Conservation (phyloP, 92 coral and sea anemone genomes). For the Diadumene lineata region DNA sequence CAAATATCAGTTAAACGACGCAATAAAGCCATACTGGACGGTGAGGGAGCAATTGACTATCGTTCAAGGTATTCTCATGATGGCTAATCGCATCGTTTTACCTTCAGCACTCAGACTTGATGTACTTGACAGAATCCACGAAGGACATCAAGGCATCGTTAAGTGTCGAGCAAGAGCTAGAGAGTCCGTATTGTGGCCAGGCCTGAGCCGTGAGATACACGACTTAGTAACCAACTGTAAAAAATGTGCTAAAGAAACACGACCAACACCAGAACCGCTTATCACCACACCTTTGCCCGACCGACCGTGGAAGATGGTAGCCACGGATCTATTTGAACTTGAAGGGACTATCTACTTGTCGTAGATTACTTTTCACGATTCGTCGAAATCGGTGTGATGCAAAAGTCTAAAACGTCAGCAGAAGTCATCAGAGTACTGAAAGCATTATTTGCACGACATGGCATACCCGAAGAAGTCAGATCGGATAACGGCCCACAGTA, state of each 20-base stretch:
- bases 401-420: constrained; percentile 18
- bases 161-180: constrained; percentile 21
- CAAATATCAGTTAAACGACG: neutral
- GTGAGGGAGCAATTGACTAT: constrained; percentile 11
- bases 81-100: constrained; percentile 3
- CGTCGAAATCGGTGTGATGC: constrained; percentile 37
- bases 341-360: constrained; percentile 17
- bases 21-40: constrained; percentile 18
- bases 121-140: constrained; percentile 21
- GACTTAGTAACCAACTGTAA: constrained; percentile 24
- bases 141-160: constrained; percentile 36
- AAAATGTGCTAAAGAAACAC: constrained; percentile 17
- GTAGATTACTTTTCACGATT: constrained; percentile 42
- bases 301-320: constrained; percentile 31
- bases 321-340: constrained; percentile 21
- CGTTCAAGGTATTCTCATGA: constrained; percentile 28
- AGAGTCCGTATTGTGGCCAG: constrained; percentile 31
- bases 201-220: constrained; percentile 20
- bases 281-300: constrained; percentile 33
- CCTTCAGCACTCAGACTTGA: constrained; percentile 17
- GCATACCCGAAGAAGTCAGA: constrained; percentile 48
- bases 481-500: constrained; percentile 58
- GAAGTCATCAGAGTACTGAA: too few species aligned
- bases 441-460: constrained; percentile 36
- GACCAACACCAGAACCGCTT: constrained; percentile 22